Evolutionary conservation across 2,113 vertebrate genomes (phyloP), one percentile per base, ranked within the genome.

Genomic region (Ifrita kowaldi): DNA sequence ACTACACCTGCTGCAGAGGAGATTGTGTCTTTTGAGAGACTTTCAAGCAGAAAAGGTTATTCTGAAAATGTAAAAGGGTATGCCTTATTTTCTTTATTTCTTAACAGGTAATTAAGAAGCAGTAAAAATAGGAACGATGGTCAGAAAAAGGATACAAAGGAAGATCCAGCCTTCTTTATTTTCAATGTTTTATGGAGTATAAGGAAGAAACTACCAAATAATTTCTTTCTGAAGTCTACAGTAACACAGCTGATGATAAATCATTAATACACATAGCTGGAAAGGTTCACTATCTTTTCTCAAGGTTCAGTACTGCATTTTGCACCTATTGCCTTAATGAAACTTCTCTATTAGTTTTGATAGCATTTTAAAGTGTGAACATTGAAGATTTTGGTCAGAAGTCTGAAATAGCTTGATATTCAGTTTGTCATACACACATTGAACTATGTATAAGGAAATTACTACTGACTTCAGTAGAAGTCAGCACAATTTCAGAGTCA

Each of bases 1-100:
- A 98, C 96, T 96, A 98, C 97, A 98, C 98, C 99, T 99, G 99
- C 98, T 98, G 98, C 97, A 98, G 97, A 98, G 96, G 90, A 98
- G 97, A 91, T 85, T 96, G 95, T 97, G 96, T 98, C 98, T 99
- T 98, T 98, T 95, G 97, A 98, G 97, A 97, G 98, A 98, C 95
- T 98, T 97, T 97, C 97, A 97, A 96, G 97, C 89, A 90, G 95
- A 95, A 98, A 98, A 98, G 97, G 98, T 98, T 98, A 98, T 94
- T 96, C 42, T 93, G 94, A 97, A 94, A 97, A 98, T 80, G 67
- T 33, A 69, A 98, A 98, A 98, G 96, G 91, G 89, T 96, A 97
- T 94, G 75, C 37, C 89, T 96, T 97, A 97, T 97, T 97, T 96
- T 95, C 84, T 94, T 96, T 91, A 82, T 93, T 96, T 88, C 88